phyloP scores from a whole-genome alignment of 35 echinoderm and acorn worm species.

The Lytechinus pictus region DNA sequence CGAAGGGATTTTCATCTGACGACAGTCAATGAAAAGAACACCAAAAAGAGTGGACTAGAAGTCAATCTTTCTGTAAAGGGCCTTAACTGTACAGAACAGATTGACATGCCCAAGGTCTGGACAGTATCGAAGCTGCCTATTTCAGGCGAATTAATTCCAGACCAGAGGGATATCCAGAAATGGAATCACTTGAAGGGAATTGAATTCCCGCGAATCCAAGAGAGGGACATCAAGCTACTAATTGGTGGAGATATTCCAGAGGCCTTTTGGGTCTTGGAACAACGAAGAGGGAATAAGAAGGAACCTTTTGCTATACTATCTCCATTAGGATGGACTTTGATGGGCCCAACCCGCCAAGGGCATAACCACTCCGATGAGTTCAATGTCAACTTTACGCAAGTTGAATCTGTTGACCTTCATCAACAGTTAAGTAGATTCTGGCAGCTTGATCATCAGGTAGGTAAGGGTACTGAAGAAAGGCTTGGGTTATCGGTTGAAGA shows the following conservation, averaged over 20 bases:
- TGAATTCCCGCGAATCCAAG: background rate
- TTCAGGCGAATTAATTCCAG: conserved; percentile 45
- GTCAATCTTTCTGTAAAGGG: conserved; percentile 41
- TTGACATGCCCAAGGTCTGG: conserved; percentile 53
- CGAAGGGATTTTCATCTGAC: conserved; percentile 50
- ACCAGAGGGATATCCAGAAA: conserved; percentile 29
- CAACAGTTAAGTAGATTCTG: background rate
- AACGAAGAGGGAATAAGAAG: conserved; percentile 63
- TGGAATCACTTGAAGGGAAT: conserved; percentile 61
- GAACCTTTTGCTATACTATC: conserved; percentile 58
- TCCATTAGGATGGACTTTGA: conserved; percentile 51
- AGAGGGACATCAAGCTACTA: conserved; percentile 58
- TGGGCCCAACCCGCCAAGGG: conserved; percentile 28
- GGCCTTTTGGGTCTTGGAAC: conserved; percentile 71
- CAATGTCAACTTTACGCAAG: background rate
- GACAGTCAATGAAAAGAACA: conserved; percentile 58
- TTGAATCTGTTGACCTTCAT: background rate
- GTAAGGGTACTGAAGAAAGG: background rate
- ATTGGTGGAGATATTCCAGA: conserved; percentile 72
- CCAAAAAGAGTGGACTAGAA: conserved; percentile 36
- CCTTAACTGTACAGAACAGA: conserved; percentile 39
- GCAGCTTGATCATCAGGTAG: conserved; percentile 33
- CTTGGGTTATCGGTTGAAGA: conserved; percentile 45
- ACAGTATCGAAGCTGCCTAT: conserved; percentile 56
- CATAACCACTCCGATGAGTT: background rate